Percentiles rank a stretch among this genome's conserved stretches.
Conservation (phyloP, 2,797 vertebrate genomes). For the Sebastes glaucus region DNA sequence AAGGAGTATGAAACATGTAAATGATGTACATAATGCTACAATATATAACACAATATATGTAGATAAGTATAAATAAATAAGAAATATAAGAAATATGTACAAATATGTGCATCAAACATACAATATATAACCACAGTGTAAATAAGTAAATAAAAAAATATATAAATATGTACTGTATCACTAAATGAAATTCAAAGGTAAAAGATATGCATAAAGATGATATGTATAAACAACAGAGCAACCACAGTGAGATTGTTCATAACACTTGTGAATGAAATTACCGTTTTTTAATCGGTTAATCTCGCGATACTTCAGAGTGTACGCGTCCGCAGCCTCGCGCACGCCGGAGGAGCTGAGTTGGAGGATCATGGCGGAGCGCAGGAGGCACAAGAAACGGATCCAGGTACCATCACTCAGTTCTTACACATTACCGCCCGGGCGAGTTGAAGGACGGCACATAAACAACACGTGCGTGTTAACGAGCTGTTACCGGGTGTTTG, state of each 20-base stretch:
- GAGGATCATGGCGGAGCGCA: slow-evolving; percentile 98
- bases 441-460: fast-evolving
- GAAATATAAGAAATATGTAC: no score
- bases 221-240: background rate
- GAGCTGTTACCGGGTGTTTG: background rate
- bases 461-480: fast-evolving
- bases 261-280: background rate
- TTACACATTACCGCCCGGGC: fast-evolving
- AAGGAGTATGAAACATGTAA: no score
- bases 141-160: no score
- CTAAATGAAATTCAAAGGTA: background rate
- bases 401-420: slow-evolving; percentile 85
- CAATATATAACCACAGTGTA: no score
- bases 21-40: no score
- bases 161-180: no score
- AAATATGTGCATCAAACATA: no score
- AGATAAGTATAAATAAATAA: no score
- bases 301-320: slow-evolving; percentile 62
- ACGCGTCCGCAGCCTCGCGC: slow-evolving; percentile 58
- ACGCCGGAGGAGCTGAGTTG: slow-evolving; percentile 85
- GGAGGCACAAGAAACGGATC: slow-evolving; percentile 95
- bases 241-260: background rate
- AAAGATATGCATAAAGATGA: background rate
- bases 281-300: background rate
- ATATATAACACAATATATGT: no score